Evolutionary conservation across 1,140 invertebrate genomes (phyloP).

Genomic region (Zaprionus nigranus): DNA sequence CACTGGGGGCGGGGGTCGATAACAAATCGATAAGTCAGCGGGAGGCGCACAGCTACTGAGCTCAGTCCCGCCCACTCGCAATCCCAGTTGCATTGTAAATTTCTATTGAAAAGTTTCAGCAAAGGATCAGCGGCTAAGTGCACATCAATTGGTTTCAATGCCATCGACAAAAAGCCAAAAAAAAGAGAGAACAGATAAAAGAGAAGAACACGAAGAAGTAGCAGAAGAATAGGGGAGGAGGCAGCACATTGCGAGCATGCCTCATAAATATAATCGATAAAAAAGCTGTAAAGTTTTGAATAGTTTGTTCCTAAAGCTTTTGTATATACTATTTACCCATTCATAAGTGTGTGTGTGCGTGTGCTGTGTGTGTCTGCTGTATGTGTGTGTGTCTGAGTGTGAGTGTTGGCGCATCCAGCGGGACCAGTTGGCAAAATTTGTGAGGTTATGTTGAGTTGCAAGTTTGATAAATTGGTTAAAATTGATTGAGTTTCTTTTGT

Average conservation of each 20-base stretch:
- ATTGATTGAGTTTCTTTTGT: neutral
- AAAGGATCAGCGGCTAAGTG: slow-evolving; percentile 49
- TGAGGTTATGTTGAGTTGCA: neutral
- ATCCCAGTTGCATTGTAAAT: slow-evolving; percentile 47
- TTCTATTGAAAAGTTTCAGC: slow-evolving; percentile 40
- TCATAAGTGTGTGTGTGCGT: neutral
- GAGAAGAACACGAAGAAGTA: neutral
- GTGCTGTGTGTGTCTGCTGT: neutral
- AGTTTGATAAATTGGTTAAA: neutral
- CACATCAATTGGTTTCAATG: slow-evolving; percentile 73
- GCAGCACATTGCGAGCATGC: neutral
- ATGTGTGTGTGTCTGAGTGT: neutral
- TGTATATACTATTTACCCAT: slow-evolving; percentile 60
- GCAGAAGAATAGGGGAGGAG: neutral
- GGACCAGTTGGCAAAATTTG: neutral
- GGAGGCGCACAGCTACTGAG: slow-evolving; percentile 54
- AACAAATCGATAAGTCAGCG: slow-evolving; percentile 58
- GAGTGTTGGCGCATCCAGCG: neutral
- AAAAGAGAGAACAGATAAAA: slow-evolving; percentile 1
- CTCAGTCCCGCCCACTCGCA: neutral
- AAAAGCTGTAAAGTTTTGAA: slow-evolving; percentile 63
- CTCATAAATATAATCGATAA: slow-evolving; percentile 36
- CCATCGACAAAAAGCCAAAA: slow-evolving; percentile 33
- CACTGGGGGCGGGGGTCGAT: slow-evolving; percentile 25
- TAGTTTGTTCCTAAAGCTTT: slow-evolving; percentile 73